Conservation (phyloP, 2,797 vertebrate species). For the Leucoraja ocellata region DNA sequence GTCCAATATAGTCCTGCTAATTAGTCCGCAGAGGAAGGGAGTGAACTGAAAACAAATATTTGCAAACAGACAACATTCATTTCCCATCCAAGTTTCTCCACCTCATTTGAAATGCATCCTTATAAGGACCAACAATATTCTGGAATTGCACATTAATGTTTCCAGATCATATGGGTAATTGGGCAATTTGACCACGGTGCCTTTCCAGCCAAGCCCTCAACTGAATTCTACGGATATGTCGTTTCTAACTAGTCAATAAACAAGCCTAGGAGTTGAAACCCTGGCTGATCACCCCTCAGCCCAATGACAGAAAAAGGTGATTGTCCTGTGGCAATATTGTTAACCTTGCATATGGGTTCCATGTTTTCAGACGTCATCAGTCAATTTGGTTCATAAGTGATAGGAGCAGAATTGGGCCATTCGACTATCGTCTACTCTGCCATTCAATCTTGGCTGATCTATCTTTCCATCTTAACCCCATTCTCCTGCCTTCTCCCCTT, state of each 20-base stretch:
- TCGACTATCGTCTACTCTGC: too few species aligned
- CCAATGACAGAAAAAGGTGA: not conserved
- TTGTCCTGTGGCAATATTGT: not conserved
- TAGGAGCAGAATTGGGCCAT: too few species aligned
- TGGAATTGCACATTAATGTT: not conserved
- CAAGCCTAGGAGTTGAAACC: not conserved
- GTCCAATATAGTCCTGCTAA: not conserved
- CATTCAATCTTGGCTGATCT: too few species aligned
- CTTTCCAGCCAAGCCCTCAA: not conserved
- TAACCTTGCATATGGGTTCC: too few species aligned
- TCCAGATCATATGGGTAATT: not conserved
- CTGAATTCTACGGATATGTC: not conserved
- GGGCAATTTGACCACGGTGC: not conserved
- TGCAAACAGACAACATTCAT: not conserved
- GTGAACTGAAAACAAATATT: not conserved
- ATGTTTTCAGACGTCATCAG: too few species aligned
- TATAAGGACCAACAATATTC: not conserved
- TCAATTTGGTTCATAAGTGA: too few species aligned
- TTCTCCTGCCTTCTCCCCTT: too few species aligned
- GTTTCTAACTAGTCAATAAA: not conserved
- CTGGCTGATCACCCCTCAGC: not conserved
- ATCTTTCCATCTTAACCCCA: too few species aligned
- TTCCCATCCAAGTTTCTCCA: not conserved
- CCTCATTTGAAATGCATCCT: not conserved
- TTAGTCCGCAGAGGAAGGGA: not conserved